Base-by-base conservation (phyloP, 1,140 invertebrate species). In the Drosophila lini region DNA sequence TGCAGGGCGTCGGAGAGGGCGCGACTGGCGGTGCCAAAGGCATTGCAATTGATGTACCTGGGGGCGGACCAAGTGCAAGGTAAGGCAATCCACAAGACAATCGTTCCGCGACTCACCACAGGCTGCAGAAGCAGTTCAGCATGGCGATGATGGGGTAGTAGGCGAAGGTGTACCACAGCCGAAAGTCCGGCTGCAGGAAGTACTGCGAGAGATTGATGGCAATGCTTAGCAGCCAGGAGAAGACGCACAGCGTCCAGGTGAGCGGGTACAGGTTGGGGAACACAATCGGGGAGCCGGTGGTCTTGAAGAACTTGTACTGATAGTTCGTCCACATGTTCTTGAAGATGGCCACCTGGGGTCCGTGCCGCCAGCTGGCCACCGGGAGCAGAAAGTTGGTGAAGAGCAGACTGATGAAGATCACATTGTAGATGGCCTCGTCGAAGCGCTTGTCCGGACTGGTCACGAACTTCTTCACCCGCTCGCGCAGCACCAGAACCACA, bases 271-370 rank as follows among this genome's bases (percentile, higher is more conserved):
- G 90, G 56, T 94, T 94, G 1, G 94, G 94, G 80, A 95, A 95
- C 11, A 95, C 93, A 13, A 95, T 94, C 0, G 94, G 93, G 0
- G 93, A 94, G 5, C 95, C 94, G 0, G 95, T 95, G 10, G 95
- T 94, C 85, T 94, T 94, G 42, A 94, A 93, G 78, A 95, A 95
- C 85, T 95, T 95, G 25, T 95, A 91, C 91, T 95, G 95, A 91
- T 95, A 95, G 90, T 94, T 94, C 3, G 95, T 95, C 95, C 95
- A 95, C 95, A 95, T 95, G 77, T 95, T 95, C 92, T 95, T 95
- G 77, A 95, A 95, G 60, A 94, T 95, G 9, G 95, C 95, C 6
- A 95, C 95, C 90, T 95, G 93, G 0, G 92, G 86, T 1, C 95
- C 95, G 79, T 95, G 94, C 0, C 94, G 93, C 95, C 95, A 95